Conservation (phyloP, 1,140 invertebrate species). For the Armadillidium nasatum region DNA sequence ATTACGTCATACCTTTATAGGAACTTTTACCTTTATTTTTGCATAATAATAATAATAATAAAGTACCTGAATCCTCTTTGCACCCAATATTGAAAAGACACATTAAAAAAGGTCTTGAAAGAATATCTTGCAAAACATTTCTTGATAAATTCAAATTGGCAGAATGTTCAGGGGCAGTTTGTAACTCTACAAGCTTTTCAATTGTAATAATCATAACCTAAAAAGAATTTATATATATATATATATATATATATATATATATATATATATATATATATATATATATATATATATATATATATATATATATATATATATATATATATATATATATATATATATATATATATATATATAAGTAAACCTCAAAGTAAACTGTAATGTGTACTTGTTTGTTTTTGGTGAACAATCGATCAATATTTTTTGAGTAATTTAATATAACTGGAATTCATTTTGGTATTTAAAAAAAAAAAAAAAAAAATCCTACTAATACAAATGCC, state of each 20-base stretch:
- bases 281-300: no score
- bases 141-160: slow-evolving; percentile 67
- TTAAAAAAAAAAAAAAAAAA: neutral
- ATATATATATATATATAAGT: no score
- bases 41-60: no score
- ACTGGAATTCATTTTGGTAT: neutral
- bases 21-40: no score
- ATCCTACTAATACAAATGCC: slow-evolving; percentile 52
- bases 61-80: slow-evolving; percentile 54
- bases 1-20: no score
- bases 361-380: no score
- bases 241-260: no score
- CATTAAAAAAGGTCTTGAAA: slow-evolving; percentile 68
- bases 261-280: no score
- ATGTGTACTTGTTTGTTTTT: neutral
- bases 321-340: no score
- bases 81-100: slow-evolving; percentile 78
- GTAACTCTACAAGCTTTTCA: slow-evolving; percentile 50
- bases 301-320: no score
- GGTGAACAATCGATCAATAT: neutral
- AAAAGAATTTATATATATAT: neutral
- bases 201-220: slow-evolving; percentile 44
- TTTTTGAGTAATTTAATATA: neutral
- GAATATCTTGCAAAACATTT: slow-evolving; percentile 63
- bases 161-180: slow-evolving; percentile 54